These are phyloP conservation scores for Siphamia tubifer DNA, from an alignment of 2,113 vertebrate genomes.

Conservation along the genomic window DNA sequence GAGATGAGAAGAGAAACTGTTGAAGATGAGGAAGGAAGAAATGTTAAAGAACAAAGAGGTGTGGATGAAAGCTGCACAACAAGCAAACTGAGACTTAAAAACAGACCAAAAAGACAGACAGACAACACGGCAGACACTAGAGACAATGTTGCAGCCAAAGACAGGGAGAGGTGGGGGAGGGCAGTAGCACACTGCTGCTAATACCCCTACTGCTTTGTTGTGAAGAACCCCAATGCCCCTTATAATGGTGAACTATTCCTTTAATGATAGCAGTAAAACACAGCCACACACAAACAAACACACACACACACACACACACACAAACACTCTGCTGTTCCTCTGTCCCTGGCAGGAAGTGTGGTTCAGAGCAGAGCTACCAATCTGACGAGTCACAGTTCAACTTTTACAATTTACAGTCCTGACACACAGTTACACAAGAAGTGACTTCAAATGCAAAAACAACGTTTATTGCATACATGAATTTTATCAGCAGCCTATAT, in stretches of 20 bases:
- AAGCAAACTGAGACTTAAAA: conserved; percentile 22
- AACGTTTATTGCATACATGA: conserved; percentile 15
- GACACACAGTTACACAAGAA: conserved; percentile 3
- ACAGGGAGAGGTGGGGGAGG: conserved; percentile 45
- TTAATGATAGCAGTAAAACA: conserved; percentile 72
- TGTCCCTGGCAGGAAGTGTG: conserved; percentile 58
- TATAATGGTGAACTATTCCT: conserved; percentile 66
- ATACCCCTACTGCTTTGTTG: conserved; percentile 69
- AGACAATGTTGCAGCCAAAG: conserved; percentile 28
- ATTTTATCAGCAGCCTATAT: conserved; percentile 37
- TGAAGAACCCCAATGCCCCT: conserved; percentile 62
- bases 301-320: conserved; percentile 22
- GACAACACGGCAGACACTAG: conserved; percentile 28
- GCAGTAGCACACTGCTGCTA: conserved; percentile 63
- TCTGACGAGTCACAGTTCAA: conserved; percentile 58
- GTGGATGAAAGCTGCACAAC: conserved; percentile 4
- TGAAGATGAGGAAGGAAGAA: neutral
- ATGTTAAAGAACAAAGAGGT: neutral
- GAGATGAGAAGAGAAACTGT: neutral
- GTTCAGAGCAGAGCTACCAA: conserved; percentile 39
- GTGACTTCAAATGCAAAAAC: conserved; percentile 37
- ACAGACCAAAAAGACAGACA: conserved; percentile 24
- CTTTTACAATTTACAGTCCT: conserved; percentile 49
- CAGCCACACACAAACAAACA: conserved; percentile 8
- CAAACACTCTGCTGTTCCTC: conserved; percentile 32